phyloP scores from a whole-genome alignment of 2,797 vertebrate species.

The Alca torda region DNA sequence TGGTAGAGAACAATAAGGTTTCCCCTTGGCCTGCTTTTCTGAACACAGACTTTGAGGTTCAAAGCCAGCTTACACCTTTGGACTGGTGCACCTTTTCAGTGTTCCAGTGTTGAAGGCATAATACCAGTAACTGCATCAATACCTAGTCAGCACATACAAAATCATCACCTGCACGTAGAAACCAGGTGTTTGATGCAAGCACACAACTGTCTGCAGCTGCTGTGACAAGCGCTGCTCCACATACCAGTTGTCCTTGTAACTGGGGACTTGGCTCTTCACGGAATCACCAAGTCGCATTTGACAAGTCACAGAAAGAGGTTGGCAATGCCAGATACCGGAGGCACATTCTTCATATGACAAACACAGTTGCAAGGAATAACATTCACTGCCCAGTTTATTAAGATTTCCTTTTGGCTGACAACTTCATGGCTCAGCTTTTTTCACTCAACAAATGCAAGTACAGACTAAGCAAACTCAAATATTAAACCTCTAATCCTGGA shows the following conservation, averaged over 20 bases:
- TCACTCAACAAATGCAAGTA: neutral
- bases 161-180: neutral
- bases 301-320: neutral
- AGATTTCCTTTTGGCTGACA: neutral
- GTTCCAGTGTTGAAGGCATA: neutral
- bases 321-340: neutral
- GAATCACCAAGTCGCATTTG: neutral
- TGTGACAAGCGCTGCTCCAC: neutral
- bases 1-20: neutral
- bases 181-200: neutral
- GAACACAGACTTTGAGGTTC: neutral
- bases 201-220: neutral
- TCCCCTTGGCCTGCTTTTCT: neutral
- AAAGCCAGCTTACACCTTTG: neutral
- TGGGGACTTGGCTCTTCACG: neutral
- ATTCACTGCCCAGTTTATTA: neutral
- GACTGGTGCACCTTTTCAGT: neutral
- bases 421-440: neutral
- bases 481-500: neutral
- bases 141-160: neutral
- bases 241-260: neutral
- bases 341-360: neutral
- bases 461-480: neutral
- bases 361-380: neutral
- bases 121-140: neutral